These are phyloP conservation scores for Syritta pipiens DNA, from an alignment of 2,888 invertebrate genomes.

Conservation along the genomic window DNA sequence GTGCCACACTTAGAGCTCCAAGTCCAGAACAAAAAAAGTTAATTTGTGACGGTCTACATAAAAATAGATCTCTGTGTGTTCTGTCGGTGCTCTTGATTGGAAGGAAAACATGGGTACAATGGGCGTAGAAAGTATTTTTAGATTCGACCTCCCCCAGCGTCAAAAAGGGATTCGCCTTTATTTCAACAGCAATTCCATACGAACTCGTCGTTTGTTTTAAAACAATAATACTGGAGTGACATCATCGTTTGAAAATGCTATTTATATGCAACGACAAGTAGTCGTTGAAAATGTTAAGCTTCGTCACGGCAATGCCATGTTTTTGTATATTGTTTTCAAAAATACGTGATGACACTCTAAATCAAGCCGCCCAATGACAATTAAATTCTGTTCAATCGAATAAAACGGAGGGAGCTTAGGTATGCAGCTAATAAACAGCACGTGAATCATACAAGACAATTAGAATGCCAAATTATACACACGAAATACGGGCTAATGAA, in stretches of 20 bases:
- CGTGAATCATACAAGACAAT: slow-evolving; percentile 4
- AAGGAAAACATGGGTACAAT: too few species aligned
- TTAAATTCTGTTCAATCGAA: slow-evolving; percentile 9
- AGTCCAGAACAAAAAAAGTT: too few species aligned
- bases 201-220: too few species aligned
- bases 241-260: slow-evolving; percentile 30
- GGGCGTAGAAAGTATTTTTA: too few species aligned
- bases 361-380: slow-evolving; percentile 9
- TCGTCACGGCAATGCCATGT: not conserved
- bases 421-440: not conserved
- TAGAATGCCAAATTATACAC: not conserved
- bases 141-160: too few species aligned
- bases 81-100: too few species aligned
- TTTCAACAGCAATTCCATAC: too few species aligned
- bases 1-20: too few species aligned
- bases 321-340: too few species aligned
- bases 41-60: not conserved
- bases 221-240: slow-evolving; percentile 24
- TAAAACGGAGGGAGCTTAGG: not conserved
- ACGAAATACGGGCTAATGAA: not conserved
- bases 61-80: too few species aligned
- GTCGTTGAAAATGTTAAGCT: not conserved
- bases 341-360: slow-evolving; percentile 45
- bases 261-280: slow-evolving; percentile 10
- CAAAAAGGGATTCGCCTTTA: too few species aligned